Conservation (phyloP, 2,888 invertebrate species). For the Parnassius orleans region DNA sequence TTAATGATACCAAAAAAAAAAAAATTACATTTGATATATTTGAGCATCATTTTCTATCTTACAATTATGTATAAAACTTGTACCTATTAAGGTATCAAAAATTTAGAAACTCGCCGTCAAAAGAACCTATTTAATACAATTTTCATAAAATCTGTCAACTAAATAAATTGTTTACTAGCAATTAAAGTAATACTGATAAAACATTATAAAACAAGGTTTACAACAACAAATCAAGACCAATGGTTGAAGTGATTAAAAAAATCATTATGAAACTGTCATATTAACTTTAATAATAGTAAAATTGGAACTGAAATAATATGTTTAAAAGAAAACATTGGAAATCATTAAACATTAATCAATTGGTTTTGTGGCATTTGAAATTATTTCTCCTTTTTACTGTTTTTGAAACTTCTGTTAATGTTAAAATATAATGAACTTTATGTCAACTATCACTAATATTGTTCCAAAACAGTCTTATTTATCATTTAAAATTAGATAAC, state of each 20-base stretch:
- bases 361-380: background rate
- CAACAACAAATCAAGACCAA: too few relatives aligned
- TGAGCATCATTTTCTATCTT: constrained; percentile 38
- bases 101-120: too few relatives aligned
- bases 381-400: background rate
- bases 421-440: background rate
- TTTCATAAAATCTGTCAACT: too few relatives aligned
- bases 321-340: background rate
- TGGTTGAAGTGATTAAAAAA: too few relatives aligned
- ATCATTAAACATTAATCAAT: background rate
- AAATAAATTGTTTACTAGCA: too few relatives aligned
- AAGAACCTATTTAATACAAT: too few relatives aligned
- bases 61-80: too few relatives aligned
- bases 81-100: too few relatives aligned
- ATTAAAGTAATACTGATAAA: constrained; percentile 2
- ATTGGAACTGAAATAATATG: too few relatives aligned
- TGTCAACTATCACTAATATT: constrained; percentile 1
- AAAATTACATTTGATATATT: constrained; percentile 30
- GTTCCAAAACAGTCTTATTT: constrained; percentile 33
- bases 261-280: too few relatives aligned
- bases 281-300: too few relatives aligned
- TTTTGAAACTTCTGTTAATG: too few relatives aligned
- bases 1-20: constrained; percentile 4
- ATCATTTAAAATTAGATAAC: background rate
- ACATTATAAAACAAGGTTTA: background rate